phyloP scores from a whole-genome alignment of 2,888 invertebrate species.

The Lepidocyrtinus sp. region DNA sequence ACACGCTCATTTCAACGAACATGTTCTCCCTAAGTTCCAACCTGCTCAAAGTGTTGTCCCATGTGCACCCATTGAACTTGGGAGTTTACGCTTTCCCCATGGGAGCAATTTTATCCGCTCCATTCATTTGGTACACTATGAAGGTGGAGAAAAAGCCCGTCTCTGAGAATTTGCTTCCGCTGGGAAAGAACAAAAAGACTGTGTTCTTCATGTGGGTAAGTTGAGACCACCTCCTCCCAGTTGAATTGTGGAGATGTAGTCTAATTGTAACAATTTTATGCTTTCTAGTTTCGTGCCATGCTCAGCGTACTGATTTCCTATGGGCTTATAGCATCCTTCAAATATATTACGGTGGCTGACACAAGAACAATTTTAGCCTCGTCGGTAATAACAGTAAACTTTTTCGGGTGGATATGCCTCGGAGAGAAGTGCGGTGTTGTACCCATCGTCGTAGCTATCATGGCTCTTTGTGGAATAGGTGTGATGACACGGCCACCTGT shows the following conservation, averaged over 20 bases:
- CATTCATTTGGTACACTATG: conserved; percentile 61
- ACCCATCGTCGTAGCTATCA: conserved; percentile 52
- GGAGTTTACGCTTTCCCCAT: conserved; percentile 59
- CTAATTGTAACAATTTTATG: not conserved
- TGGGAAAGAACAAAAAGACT: conserved; percentile 53
- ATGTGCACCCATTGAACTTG: conserved; percentile 59
- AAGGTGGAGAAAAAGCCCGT: conserved; percentile 62
- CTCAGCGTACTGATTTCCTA: conserved; percentile 56
- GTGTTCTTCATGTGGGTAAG: conserved; percentile 63
- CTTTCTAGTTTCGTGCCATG: conserved; percentile 57
- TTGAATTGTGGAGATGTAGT: not conserved
- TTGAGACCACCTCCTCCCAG: not conserved
- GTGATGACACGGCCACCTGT: conserved; percentile 64
- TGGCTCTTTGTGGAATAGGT: conserved; percentile 62
- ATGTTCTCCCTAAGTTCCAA: conserved; percentile 63
- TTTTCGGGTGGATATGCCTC: conserved; percentile 63
- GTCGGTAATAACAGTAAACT: conserved; percentile 61
- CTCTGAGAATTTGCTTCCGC: conserved; percentile 44
- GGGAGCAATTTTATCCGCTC: conserved; percentile 55
- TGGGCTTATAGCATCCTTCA: conserved; percentile 56
- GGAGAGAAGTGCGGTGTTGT: conserved; percentile 63
- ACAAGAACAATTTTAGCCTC: conserved; percentile 60
- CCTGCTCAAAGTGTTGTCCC: conserved; percentile 50
- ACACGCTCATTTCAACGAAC: conserved; percentile 63
- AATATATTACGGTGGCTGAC: conserved; percentile 63